Base-by-base conservation (phyloP, 2,113 vertebrate species). In the Sturnira hondurensis region DNA sequence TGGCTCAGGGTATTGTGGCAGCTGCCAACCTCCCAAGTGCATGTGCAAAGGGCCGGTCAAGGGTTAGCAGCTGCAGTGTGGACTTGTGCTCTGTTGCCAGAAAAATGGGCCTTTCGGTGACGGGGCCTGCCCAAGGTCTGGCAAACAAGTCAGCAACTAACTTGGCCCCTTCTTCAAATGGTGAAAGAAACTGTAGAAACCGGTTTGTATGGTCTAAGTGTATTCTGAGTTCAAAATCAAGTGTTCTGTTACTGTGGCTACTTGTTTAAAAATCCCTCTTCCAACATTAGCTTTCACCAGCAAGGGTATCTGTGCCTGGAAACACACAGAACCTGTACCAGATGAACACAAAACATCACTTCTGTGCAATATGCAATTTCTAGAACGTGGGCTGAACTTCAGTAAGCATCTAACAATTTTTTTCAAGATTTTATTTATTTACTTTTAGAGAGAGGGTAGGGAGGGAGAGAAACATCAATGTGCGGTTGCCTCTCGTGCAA, bases 221-320 rank as follows among this genome's bases (percentile, higher is more conserved):
- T 86, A 80, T 67, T 93, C 74, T 85, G 89, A 86, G 33, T 76
- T 74, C 36, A 86, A 85, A 82, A 45, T 52, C 12, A 95, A 92
- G 41, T 54, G 38, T 77, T 83, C 80, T 63, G 36, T 68, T 89
- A 45, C 58, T 20, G 45, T 47, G 45, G 73, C 89, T 83, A n/a
- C 61, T 90, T 82, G 77, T 96, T 94, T 80, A n/a, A 85, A 95
- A 65, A 87, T 81, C 38, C 17, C 20, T 85, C 86, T 82, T 94
- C 76, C 65, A 77, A 4, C 61, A 43, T 93, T 54, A 89, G 24
- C 41, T 82, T 86, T 92, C 33, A 76, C 36, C 70, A 84, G 41
- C 56, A 9, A 95, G 41, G 19, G 33, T 63, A 28, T 86, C 73
- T 74, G 80, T 38, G 47, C 47, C 41, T 15, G 6, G 74, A 78